Percentiles rank a stretch among this genome's conserved stretches.
phyloP scores from a whole-genome alignment of 1,140 invertebrate species.

The Carposina sasakii region DNA sequence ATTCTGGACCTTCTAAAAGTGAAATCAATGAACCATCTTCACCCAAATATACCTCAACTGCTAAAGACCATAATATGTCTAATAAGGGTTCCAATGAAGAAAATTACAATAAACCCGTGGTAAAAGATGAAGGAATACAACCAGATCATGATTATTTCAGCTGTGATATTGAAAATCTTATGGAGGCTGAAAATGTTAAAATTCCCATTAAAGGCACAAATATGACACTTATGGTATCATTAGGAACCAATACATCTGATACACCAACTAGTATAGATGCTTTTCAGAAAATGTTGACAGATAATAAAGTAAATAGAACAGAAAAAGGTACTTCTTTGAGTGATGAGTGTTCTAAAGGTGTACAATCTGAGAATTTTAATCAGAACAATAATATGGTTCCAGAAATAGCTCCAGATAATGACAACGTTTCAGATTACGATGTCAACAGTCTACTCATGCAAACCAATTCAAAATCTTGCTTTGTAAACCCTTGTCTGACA shows the following conservation, averaged over 20 bases:
- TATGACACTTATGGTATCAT: slow-evolving; percentile 54
- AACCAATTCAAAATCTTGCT: slow-evolving; percentile 16
- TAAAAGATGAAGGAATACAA: no score
- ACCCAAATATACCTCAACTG: no score
- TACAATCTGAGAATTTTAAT: slow-evolving; percentile 31
- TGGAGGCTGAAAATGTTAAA: slow-evolving; percentile 32
- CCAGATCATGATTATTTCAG: no score
- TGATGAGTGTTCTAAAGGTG: slow-evolving; percentile 49
- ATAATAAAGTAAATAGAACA: slow-evolving; percentile 17
- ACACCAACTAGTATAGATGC: slow-evolving; percentile 7
- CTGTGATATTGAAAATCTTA: no score
- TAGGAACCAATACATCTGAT: slow-evolving; percentile 24
- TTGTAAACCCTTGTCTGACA: slow-evolving; percentile 15
- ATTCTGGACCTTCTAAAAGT: no score
- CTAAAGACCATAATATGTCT: no score
- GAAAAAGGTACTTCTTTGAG: slow-evolving; percentile 36
- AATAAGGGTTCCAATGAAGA: neutral
- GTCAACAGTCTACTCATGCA: no score
- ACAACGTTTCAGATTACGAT: no score
- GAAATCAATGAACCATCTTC: no score
- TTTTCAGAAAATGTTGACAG: slow-evolving; percentile 24
- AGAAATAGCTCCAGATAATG: no score
- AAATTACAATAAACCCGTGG: slow-evolving; percentile 9
- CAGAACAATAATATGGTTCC: no score
- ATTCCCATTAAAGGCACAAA: slow-evolving; percentile 59